Evolutionary conservation across 2,888 invertebrate species (phyloP).

Genomic region (Priocnemis perturbator): DNA sequence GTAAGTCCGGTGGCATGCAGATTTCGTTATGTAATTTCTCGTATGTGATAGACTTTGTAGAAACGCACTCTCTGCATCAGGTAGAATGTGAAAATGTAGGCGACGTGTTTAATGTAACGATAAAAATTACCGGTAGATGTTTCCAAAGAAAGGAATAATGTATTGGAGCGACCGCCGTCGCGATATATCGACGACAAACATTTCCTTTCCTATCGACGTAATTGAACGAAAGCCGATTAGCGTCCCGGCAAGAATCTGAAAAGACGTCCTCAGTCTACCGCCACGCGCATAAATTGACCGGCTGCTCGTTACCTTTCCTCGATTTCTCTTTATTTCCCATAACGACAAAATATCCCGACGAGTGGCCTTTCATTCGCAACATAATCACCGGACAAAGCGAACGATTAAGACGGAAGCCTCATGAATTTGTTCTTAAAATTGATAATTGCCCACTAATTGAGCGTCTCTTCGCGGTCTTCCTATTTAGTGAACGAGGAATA

Average conservation of each 20-base stretch:
- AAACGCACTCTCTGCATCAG: no score
- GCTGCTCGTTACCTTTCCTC: constrained; percentile 3
- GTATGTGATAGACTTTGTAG: no score
- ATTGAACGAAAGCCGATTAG: constrained; percentile 54
- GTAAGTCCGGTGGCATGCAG: no score
- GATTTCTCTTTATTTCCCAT: background rate
- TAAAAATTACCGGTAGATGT: background rate
- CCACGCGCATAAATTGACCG: no score
- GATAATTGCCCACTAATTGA: constrained; percentile 63
- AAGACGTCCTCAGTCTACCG: background rate
- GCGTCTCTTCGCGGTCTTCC: constrained; percentile 53
- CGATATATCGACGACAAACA: background rate
- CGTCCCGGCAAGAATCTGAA: constrained; percentile 18
- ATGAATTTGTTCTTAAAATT: constrained; percentile 32
- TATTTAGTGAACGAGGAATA: constrained; percentile 33
- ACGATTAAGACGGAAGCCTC: constrained; percentile 26
- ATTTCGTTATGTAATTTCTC: no score
- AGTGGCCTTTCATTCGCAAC: constrained; percentile 34
- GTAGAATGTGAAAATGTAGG: no score
- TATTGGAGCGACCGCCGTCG: no score
- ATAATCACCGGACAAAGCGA: constrained; percentile 46
- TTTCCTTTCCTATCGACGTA: constrained; percentile 27
- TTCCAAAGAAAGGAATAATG: background rate
- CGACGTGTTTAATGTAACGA: no score
- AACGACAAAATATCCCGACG: no score